Evolutionary conservation across 2,797 vertebrate species (phyloP).

Genomic region (Catostomus latipinnis): DNA sequence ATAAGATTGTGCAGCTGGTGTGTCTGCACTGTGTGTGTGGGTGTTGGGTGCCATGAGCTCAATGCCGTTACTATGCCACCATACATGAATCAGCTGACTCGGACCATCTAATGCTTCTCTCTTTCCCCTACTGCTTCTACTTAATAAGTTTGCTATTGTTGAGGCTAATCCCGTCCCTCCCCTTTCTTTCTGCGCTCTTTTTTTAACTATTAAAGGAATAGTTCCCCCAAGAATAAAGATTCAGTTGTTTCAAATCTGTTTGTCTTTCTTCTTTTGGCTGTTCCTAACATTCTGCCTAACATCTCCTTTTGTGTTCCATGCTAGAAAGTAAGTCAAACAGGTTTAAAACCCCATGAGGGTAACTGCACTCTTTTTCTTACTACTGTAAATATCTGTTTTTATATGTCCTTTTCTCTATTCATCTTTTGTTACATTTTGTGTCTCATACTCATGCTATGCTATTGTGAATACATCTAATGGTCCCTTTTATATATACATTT

Average conservation of each 20-base stretch:
- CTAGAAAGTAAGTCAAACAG: too few relatives aligned
- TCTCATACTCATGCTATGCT: slow-evolving; percentile 58
- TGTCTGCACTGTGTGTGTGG: slow-evolving; percentile 21
- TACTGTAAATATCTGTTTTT: slow-evolving; percentile 42
- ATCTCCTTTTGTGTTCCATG: too few relatives aligned
- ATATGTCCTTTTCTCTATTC: slow-evolving; percentile 39
- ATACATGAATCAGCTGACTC: slow-evolving; percentile 73
- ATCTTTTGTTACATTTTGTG: background rate
- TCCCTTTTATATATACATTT: slow-evolving; percentile 26
- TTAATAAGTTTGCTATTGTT: background rate
- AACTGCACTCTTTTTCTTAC: too few relatives aligned
- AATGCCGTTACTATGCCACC: slow-evolving; percentile 81
- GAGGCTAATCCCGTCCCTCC: slow-evolving; percentile 46
- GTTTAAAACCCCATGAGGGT: too few relatives aligned
- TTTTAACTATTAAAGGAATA: slow-evolving; percentile 45
- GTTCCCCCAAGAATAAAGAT: too few relatives aligned
- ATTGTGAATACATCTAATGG: slow-evolving; percentile 42
- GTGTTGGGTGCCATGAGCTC: slow-evolving; percentile 59
- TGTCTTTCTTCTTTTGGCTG: too few relatives aligned
- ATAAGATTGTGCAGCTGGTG: slow-evolving; percentile 24
- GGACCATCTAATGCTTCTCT: slow-evolving; percentile 80
- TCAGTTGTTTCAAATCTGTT: too few relatives aligned
- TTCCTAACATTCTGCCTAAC: too few relatives aligned
- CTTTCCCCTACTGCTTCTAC: slow-evolving; percentile 24
- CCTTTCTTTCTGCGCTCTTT: background rate